Conservation (phyloP, 2,797 vertebrate genomes). For the Hydrocynus forskahlii region DNA sequence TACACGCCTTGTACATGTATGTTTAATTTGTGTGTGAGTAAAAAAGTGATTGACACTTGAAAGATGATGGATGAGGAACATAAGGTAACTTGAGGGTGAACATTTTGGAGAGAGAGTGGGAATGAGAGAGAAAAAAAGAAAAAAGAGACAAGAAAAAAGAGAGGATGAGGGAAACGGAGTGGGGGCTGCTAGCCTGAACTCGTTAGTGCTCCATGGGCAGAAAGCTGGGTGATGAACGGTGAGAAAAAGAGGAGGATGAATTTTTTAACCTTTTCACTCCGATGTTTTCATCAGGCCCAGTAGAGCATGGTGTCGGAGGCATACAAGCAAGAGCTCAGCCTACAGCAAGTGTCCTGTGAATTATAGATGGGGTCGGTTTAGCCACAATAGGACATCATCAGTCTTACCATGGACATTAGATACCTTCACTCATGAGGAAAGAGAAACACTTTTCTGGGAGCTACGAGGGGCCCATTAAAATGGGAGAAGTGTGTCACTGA, state of each 20-base stretch:
- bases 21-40: too few relatives aligned
- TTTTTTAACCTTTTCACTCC: conserved; percentile 72
- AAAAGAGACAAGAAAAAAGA: too few relatives aligned
- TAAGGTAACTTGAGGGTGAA: too few relatives aligned
- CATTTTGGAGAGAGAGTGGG: too few relatives aligned
- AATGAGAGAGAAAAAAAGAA: too few relatives aligned
- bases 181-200: conserved; percentile 59
- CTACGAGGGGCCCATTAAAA: conserved; percentile 60
- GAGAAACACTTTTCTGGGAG: conserved; percentile 37
- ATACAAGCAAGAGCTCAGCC: conserved; percentile 68
- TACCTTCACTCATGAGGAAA: conserved; percentile 21
- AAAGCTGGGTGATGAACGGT: conserved; percentile 66
- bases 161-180: too few relatives aligned
- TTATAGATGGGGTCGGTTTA: conserved; percentile 73
- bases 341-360: conserved; percentile 77
- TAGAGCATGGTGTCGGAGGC: conserved; percentile 73
- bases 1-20: too few relatives aligned
- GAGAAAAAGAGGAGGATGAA: conserved; percentile 59
- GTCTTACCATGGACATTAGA: conserved; percentile 28
- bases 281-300: conserved; percentile 64
- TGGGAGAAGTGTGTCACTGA: conserved; percentile 37
- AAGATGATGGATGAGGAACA: too few relatives aligned
- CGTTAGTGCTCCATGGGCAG: conserved; percentile 69
- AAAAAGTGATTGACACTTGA: too few relatives aligned
- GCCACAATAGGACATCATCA: conserved; percentile 56